Percentiles rank a stretch among this genome's conserved stretches.
Conservation (phyloP, 2,797 vertebrate species). For the Natrix natrix region DNA sequence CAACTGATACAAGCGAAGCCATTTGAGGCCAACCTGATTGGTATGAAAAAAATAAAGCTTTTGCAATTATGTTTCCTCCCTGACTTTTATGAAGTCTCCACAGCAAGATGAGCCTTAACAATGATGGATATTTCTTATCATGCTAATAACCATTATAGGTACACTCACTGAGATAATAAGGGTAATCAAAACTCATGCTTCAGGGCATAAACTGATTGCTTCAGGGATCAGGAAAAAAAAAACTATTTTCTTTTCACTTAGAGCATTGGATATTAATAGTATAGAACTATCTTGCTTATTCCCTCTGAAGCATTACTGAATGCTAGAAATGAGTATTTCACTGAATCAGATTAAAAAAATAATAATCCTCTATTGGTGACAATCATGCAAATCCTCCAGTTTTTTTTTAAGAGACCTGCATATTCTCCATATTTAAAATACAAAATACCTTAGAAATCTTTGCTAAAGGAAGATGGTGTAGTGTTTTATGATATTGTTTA, state of each 20-base stretch:
- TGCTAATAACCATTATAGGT: conserved; percentile 16
- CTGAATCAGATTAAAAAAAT: not conserved
- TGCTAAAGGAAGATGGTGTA: not conserved
- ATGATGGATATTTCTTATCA: conserved; percentile 6
- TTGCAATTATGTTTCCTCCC: not conserved
- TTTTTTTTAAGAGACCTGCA: not conserved
- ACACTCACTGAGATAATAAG: conserved; percentile 29
- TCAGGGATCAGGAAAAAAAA: conserved; percentile 17
- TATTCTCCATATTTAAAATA: not conserved
- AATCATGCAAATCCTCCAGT: not conserved
- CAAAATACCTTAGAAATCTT: not conserved
- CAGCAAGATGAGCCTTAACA: not conserved
- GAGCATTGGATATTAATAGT: conserved; percentile 3
- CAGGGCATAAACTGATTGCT: conserved; percentile 27
- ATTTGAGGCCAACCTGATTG: not conserved
- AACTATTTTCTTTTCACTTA: not conserved
- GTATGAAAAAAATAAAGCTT: not conserved
- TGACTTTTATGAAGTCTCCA: not conserved
- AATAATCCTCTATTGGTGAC: not conserved
- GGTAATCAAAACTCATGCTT: conserved; percentile 30
- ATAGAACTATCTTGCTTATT: not conserved
- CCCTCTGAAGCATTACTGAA: not conserved
- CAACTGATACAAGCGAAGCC: not conserved
- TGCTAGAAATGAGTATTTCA: not conserved
- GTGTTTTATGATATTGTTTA: not conserved